phyloP scores from a whole-genome alignment of 2,888 invertebrate genomes.

The Trachelus tabidus region DNA sequence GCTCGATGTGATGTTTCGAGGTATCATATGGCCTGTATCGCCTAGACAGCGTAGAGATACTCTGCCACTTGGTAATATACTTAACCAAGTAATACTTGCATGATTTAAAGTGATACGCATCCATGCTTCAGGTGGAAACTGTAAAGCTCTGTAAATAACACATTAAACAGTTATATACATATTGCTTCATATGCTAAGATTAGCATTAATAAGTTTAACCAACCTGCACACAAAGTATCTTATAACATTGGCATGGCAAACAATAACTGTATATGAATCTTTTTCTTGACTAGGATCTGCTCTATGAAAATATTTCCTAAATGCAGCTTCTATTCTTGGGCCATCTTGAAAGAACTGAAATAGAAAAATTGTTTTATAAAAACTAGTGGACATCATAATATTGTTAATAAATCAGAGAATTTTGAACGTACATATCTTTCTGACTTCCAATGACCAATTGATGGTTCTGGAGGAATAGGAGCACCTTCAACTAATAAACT shows the following conservation, averaged over 20 bases:
- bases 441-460: slow-evolving; percentile 87
- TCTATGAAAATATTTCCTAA: slow-evolving; percentile 91
- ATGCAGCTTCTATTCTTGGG: slow-evolving; percentile 95
- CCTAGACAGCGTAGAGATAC: slow-evolving; percentile 85
- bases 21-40: slow-evolving; percentile 91
- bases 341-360: slow-evolving; percentile 93
- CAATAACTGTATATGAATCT: slow-evolving; percentile 89
- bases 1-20: slow-evolving; percentile 72
- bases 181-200: neutral
- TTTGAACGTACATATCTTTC: slow-evolving; percentile 75
- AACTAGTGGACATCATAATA: slow-evolving; percentile 27
- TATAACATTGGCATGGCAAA: slow-evolving; percentile 98
- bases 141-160: slow-evolving; percentile 81
- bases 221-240: slow-evolving; percentile 92
- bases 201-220: slow-evolving; percentile 42
- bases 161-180: slow-evolving; percentile 6
- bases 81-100: slow-evolving; percentile 93
- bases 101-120: slow-evolving; percentile 90
- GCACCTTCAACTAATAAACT: slow-evolving; percentile 91
- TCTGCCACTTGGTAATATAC: slow-evolving; percentile 86
- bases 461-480: slow-evolving; percentile 94
- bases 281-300: slow-evolving; percentile 83
- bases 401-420: slow-evolving; percentile 19
- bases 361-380: slow-evolving; percentile 50
- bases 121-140: slow-evolving; percentile 98